A percentile compares a stretch with the other conserved stretches of the same genome.
These are phyloP conservation scores for Ptychodera flava DNA, from an alignment of 35 echinoderm and acorn worm species.

Conservation along the genomic window DNA sequence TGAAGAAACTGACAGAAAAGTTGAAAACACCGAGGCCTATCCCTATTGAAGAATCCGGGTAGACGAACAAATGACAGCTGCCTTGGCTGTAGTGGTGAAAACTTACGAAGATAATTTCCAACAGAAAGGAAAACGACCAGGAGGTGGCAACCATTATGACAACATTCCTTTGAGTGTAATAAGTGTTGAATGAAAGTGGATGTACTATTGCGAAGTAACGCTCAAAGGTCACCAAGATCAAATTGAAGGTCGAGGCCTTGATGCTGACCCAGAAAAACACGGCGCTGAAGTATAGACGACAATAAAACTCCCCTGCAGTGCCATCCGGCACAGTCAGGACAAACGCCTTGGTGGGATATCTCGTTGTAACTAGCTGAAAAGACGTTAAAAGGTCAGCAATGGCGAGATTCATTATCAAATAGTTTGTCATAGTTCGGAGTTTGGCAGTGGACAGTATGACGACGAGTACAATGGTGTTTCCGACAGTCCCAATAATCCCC, in stretches of 20 bases:
- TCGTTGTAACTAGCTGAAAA: slow-evolving; percentile 30
- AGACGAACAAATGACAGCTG: slow-evolving; percentile 47
- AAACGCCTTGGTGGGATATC: neutral
- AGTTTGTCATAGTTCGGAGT: slow-evolving; percentile 91
- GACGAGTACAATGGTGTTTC: slow-evolving; percentile 67
- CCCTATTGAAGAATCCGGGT: slow-evolving; percentile 12
- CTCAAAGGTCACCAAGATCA: slow-evolving; percentile 80
- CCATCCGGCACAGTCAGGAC: slow-evolving; percentile 18
- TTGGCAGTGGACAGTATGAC: slow-evolving; percentile 69
- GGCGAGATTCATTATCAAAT: slow-evolving; percentile 84
- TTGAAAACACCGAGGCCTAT: slow-evolving; percentile 58
- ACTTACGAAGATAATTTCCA: slow-evolving; percentile 51
- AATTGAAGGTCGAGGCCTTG: slow-evolving; percentile 90
- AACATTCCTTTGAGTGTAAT: slow-evolving; percentile 65
- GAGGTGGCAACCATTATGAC: slow-evolving; percentile 46
- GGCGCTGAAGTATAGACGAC: slow-evolving; percentile 61
- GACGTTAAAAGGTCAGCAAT: slow-evolving; percentile 69
- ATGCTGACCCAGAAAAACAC: slow-evolving; percentile 92
- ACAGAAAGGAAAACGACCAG: slow-evolving; percentile 57
- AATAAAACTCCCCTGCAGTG: slow-evolving; percentile 68
- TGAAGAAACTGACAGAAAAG: slow-evolving; percentile 78
- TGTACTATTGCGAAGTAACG: slow-evolving; percentile 87
- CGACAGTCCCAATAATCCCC: slow-evolving; percentile 72
- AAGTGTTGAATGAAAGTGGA: slow-evolving; percentile 60
- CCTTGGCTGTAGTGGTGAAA: neutral